Conservation (phyloP, 2,888 invertebrate species). For the Cosmorhoe ocellata region DNA sequence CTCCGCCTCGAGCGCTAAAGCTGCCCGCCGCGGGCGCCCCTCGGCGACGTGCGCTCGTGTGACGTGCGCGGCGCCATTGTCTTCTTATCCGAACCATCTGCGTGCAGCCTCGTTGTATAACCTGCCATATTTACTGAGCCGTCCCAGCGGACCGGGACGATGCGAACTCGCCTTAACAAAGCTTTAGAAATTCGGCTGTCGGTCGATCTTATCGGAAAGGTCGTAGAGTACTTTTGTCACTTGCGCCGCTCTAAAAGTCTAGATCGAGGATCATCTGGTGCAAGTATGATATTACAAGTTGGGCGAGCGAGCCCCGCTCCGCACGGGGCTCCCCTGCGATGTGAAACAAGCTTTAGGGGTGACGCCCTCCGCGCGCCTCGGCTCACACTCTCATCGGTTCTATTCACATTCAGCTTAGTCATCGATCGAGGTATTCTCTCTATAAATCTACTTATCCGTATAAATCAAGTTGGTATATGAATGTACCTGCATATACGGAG, state of each 20-base stretch:
- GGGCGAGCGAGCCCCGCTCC: too few species aligned
- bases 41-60: neutral
- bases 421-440: too few species aligned
- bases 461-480: too few species aligned
- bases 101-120: conserved; percentile 22
- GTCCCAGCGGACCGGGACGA: neutral
- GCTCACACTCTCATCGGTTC: too few species aligned
- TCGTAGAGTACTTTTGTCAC: neutral
- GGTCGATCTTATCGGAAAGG: conserved; percentile 19
- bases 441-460: too few species aligned
- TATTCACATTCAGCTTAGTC: too few species aligned
- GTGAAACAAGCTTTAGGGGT: too few species aligned
- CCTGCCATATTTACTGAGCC: neutral
- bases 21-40: neutral
- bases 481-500: too few species aligned
- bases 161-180: conserved; percentile 11
- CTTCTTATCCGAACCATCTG: conserved; percentile 18
- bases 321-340: too few species aligned
- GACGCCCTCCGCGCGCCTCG: too few species aligned
- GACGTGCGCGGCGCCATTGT: conserved; percentile 19
- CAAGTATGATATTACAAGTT: too few species aligned
- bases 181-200: conserved; percentile 15
- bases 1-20: neutral
- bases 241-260: conserved; percentile 2
- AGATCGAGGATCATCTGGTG: conserved; percentile 12